Evolutionary conservation across 2,113 vertebrate species (phyloP), one percentile per base, ranked within the genome.

Genomic region (Leptodactylus fuscus): DNA sequence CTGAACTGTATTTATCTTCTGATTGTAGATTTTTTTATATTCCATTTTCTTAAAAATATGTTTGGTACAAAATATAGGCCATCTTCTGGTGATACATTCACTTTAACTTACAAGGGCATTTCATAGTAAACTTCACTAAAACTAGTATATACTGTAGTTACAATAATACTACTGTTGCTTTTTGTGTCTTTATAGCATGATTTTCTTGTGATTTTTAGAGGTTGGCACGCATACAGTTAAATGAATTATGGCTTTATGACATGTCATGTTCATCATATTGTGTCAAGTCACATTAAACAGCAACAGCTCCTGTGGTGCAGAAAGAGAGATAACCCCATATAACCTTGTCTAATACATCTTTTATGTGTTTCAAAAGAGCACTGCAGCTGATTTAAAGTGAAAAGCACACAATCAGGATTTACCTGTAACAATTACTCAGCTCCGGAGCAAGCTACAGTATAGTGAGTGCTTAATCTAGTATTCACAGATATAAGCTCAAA

Each of bases 241-340:
- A 83, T 60, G 11, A 83, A 83, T 55, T 75, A 75, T 75, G 70
- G 5, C 70, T 83, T 83, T 58, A 83, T 75, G 53, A 83, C 70
- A 75, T 75, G 70, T 32, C 51, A 62, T 83, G 82, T 75, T 60
- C 53, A 75, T 75, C 82, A 83, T 41, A 83, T 83, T 83, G 70
- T 83, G 82, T 83, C 70, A 75, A 83, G 38, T 75, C 82, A 83
- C 53, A 75, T 83, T 75, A 83, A 83, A 60, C 70, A 38, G 44
- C 34, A 75, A 49, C 49, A 41, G 44, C 32, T 73, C 53, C 70
- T 75, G 70, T 75, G 70, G 69, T 75, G 49, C 82, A 83, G 82
- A 83, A 80, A 80, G 82, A 74, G n/a, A 83, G 82, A 83, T 83
- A 83, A 83, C 82, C 82, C 53, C 27, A 75, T 75, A 48, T 83